Conservation (phyloP, 1,140 invertebrate species). For the Anastatus disparis region DNA sequence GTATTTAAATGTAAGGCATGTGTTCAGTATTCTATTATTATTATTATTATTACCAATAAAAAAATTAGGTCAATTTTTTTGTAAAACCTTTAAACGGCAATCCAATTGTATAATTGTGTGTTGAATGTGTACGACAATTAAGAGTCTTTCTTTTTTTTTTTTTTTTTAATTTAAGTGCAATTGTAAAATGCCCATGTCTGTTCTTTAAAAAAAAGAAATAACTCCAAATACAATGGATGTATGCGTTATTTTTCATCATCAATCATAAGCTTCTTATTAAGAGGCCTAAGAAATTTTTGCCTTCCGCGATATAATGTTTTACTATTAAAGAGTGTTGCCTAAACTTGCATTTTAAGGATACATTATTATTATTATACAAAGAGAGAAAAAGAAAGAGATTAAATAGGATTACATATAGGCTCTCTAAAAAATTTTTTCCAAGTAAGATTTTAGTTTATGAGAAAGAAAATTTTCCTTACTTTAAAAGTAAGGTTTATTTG, state of each 20-base stretch:
- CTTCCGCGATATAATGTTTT: slow-evolving; percentile 1
- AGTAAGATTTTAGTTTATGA: background rate
- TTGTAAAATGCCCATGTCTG: slow-evolving; percentile 29
- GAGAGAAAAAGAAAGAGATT: background rate
- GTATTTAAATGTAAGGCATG: slow-evolving; percentile 24
- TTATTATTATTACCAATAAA: slow-evolving; percentile 1
- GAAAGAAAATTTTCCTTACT: background rate
- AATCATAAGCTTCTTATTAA: slow-evolving; percentile 2
- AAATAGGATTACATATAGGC: background rate
- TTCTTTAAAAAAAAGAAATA: background rate
- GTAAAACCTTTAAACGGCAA: background rate
- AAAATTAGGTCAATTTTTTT: background rate
- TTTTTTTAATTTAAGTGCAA: background rate
- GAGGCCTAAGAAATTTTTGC: slow-evolving; percentile 22
- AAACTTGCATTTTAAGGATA: slow-evolving; percentile 11
- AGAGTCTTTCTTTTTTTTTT: too few relatives aligned
- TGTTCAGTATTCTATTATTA: slow-evolving; percentile 37
- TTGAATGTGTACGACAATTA: background rate
- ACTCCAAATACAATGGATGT: background rate
- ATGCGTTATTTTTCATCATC: background rate
- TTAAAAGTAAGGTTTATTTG: background rate
- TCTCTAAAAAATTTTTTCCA: background rate
- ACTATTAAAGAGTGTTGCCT: background rate
- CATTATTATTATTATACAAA: slow-evolving; percentile 20
- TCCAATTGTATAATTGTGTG: background rate